Conservation (phyloP, 2,797 vertebrate species). For the Poecilia wingei region DNA sequence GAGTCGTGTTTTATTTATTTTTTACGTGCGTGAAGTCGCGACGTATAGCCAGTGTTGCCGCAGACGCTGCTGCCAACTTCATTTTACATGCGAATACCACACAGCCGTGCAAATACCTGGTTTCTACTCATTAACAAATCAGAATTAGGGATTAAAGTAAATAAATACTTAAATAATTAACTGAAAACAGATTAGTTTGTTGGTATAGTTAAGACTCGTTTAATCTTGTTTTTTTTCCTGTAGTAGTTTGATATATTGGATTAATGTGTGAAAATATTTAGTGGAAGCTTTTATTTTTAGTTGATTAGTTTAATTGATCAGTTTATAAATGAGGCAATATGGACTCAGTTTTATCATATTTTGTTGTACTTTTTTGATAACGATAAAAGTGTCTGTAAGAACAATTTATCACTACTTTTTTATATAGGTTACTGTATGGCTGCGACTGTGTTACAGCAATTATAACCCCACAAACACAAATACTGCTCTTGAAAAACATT, state of each 20-base stretch:
- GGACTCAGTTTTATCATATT: too few relatives aligned
- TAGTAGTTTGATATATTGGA: not conserved
- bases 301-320: not conserved
- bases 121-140: not conserved
- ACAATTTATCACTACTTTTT: too few relatives aligned
- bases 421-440: too few relatives aligned
- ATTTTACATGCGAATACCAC: slow-evolving; percentile 4
- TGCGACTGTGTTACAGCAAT: too few relatives aligned
- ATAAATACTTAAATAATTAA: not conserved
- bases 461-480: too few relatives aligned
- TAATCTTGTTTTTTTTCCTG: not conserved
- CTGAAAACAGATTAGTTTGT: not conserved
- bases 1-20: slow-evolving; percentile 62
- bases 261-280: not conserved
- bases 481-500: too few relatives aligned
- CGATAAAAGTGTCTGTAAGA: too few relatives aligned
- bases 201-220: not conserved
- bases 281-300: not conserved
- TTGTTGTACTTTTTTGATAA: too few relatives aligned
- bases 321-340: not conserved
- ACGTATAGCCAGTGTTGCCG: not conserved
- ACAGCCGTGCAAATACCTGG: not conserved
- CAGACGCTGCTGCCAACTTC: not conserved
- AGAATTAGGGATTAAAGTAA: not conserved
- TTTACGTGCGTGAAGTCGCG: not conserved